phyloP scores from a whole-genome alignment of 2,113 vertebrate species.

The Clupea harengus region DNA sequence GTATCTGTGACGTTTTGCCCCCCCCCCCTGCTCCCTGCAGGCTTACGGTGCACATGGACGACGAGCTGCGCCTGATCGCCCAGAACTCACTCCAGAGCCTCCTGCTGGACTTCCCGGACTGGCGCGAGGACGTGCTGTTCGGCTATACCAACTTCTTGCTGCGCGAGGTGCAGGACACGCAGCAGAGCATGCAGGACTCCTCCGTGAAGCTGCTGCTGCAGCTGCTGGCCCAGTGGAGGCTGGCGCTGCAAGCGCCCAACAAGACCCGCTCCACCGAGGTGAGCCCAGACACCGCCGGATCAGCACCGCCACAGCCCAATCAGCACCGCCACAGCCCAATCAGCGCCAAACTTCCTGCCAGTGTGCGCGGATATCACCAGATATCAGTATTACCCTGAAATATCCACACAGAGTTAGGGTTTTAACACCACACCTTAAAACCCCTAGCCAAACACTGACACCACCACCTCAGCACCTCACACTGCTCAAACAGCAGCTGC shows the following conservation, averaged over 20 bases:
- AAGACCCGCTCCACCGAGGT: conserved; percentile 85
- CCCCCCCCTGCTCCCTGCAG: conserved; percentile 58
- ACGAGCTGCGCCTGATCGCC: conserved; percentile 95
- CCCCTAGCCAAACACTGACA: background rate
- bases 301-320: background rate
- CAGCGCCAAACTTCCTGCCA: too few relatives aligned
- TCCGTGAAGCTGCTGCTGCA: conserved; percentile 95
- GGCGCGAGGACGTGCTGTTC: conserved; percentile 95
- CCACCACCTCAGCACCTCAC: background rate
- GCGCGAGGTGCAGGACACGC: conserved; percentile 92
- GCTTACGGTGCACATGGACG: conserved; percentile 97
- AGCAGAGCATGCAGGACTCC: conserved; percentile 90
- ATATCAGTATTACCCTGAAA: background rate
- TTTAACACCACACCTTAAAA: background rate
- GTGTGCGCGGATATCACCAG: too few relatives aligned
- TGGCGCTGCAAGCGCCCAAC: conserved; percentile 87
- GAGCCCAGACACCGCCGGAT: background rate
- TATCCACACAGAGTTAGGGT: background rate
- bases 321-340: background rate
- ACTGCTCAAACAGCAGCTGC: background rate
- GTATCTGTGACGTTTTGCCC: background rate
- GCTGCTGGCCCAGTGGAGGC: conserved; percentile 93
- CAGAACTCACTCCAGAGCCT: conserved; percentile 97
- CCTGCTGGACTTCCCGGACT: conserved; percentile 93
- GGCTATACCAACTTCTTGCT: conserved; percentile 95